Conservation (phyloP, 2,888 invertebrate genomes). For the Dryococelus australis region DNA sequence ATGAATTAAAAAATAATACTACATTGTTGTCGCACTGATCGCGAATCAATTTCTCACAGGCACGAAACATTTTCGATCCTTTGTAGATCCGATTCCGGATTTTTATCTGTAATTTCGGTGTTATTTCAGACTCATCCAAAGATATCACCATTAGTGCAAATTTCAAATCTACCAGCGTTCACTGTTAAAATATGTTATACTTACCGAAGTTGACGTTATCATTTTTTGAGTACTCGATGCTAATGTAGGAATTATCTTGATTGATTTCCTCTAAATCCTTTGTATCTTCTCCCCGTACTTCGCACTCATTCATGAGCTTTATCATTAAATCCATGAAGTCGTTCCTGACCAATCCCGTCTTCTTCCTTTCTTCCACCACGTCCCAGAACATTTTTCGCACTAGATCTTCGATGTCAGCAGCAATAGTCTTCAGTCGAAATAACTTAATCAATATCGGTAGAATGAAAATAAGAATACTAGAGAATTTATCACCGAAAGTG, state of each 20-base stretch:
- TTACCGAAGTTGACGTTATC: background rate
- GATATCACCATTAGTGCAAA: too few species aligned
- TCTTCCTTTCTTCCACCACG: constrained; percentile 48
- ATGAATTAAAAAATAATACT: too few species aligned
- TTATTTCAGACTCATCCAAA: too few species aligned
- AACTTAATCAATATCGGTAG: background rate
- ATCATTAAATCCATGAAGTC: constrained; percentile 34
- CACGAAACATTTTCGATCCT: too few species aligned
- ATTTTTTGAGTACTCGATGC: background rate
- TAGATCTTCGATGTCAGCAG: constrained; percentile 41
- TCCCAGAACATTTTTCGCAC: constrained; percentile 50
- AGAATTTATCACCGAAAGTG: background rate
- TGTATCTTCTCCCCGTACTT: background rate
- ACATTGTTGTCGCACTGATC: too few species aligned
- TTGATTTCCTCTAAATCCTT: background rate
- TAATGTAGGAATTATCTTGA: background rate
- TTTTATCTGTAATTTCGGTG: too few species aligned
- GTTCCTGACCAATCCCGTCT: constrained; percentile 48
- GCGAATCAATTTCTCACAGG: too few species aligned
- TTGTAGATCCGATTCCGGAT: too few species aligned
- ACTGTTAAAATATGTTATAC: background rate
- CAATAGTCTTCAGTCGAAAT: background rate
- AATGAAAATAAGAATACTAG: background rate
- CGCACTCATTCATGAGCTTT: constrained; percentile 1
- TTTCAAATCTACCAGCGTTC: too few species aligned